phyloP scores from a whole-genome alignment of 2,888 invertebrate species.

The Megamerina dolium region DNA sequence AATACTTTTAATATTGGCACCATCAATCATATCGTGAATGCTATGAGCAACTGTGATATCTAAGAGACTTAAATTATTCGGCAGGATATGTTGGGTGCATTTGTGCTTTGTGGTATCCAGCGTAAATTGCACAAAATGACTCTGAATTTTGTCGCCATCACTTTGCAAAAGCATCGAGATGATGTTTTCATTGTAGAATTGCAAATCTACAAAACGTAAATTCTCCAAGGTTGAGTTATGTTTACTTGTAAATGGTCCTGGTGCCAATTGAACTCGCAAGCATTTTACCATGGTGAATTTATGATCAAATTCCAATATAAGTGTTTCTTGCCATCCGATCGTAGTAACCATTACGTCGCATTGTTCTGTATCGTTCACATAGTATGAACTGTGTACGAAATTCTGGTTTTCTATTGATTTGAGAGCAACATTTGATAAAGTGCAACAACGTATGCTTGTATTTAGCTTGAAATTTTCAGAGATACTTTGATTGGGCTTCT shows the following conservation, averaged over 20 bases:
- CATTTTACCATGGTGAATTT: conserved; percentile 49
- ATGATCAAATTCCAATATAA: conserved; percentile 40
- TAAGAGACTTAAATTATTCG: conserved; percentile 32
- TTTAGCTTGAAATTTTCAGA: conserved; percentile 58
- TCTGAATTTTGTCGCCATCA: conserved; percentile 49
- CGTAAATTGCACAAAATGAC: conserved; percentile 51
- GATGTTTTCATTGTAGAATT: conserved; percentile 63
- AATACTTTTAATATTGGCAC: conserved; percentile 52
- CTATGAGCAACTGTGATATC: conserved; percentile 49
- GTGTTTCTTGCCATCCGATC: conserved; percentile 35
- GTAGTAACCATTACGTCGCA: conserved; percentile 38
- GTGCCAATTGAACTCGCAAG: conserved; percentile 54
- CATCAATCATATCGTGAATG: conserved; percentile 52
- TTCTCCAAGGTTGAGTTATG: conserved; percentile 32
- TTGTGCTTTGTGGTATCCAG: conserved; percentile 45
- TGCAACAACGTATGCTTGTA: conserved; percentile 52
- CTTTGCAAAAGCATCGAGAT: conserved; percentile 67
- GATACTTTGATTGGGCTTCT: conserved; percentile 59
- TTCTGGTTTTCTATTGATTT: no score
- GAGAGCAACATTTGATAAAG: conserved; percentile 18
- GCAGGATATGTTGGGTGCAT: conserved; percentile 39
- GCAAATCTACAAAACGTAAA: conserved; percentile 60
- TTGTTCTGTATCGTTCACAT: conserved; percentile 32
- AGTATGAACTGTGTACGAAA: conserved; percentile 34
- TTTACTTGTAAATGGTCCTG: conserved; percentile 39